Conservation (phyloP, 1,140 invertebrate species). For the Acromyrmex heyeri region DNA sequence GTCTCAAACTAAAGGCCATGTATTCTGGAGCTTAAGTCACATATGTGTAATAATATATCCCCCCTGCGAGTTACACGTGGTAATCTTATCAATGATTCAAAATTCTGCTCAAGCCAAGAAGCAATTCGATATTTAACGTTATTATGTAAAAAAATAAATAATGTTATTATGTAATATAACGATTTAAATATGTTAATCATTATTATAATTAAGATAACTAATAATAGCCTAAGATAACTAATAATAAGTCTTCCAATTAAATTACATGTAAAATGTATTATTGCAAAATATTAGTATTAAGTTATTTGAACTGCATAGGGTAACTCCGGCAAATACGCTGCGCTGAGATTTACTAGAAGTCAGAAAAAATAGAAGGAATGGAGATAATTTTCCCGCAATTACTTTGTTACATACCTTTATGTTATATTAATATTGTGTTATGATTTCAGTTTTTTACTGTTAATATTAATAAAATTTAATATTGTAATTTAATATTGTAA, state of each 20-base stretch:
- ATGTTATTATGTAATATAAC: neutral
- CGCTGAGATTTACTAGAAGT: too few relatives aligned
- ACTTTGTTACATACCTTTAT: too few relatives aligned
- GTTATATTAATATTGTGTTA: too few relatives aligned
- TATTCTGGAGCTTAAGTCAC: constrained; percentile 60
- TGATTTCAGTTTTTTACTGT: too few relatives aligned
- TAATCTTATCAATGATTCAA: constrained; percentile 54
- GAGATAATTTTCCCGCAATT: too few relatives aligned
- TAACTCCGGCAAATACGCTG: too few relatives aligned
- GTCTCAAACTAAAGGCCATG: constrained; percentile 62
- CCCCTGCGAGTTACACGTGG: constrained; percentile 49
- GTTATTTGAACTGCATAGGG: neutral
- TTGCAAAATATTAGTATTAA: neutral
- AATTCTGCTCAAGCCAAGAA: neutral
- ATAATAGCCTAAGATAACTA: neutral
- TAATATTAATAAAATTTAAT: too few relatives aligned
- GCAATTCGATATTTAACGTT: neutral
- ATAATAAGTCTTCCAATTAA: neutral
- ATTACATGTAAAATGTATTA: neutral
- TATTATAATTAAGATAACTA: neutral
- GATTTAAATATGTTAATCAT: neutral
- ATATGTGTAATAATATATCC: constrained; percentile 61
- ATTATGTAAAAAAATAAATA: neutral
- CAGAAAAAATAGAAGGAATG: too few relatives aligned
- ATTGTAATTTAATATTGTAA: too few relatives aligned